Evolutionary conservation across 2,113 vertebrate species (phyloP), one percentile per base, ranked within the genome.

Genomic region (Rhabdomys dilectus): DNA sequence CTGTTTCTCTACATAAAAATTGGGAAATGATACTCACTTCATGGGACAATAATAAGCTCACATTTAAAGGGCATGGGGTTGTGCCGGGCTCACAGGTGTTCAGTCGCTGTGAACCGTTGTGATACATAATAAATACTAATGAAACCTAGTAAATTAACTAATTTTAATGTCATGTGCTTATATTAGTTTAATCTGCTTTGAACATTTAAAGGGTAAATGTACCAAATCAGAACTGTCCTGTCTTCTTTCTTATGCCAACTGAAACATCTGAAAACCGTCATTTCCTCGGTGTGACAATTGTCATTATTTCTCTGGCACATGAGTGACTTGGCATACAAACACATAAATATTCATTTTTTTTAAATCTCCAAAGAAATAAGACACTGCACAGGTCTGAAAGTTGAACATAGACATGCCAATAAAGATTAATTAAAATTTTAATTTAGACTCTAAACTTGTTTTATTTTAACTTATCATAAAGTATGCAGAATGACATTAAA

Each of bases 151-250:
- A 95, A 94, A 94, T 95, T 89, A 94, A 89, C 72, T 85, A 91
- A 91, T 96, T 91, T 85, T 86, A 95, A 96, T 95, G 75, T 84
- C 85, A 91, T 24, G 60, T 77, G 86, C 90, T 89, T 94, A 93
- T 73, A 95, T 87, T 94, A 82, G 94, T 87, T 95, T 93, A 94
- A 89, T 87, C 89, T 73, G 13, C 87, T 96, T 88, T 96, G 12
- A 84, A 91, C 21, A 91, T 75, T 94, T 96, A 98, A 97, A 95
- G 87, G 73, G 91, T 93, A 97, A 98, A 95, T 93, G 72, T 39
- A 88, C 53, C 84, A 94, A 89, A 86, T 81, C 90, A 96, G 51
- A 56, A 24, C 34, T 51, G 88, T 87, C 87, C 84, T 89, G 82
- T 21, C 16, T 39, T 95, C 92, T 51, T 39, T 97, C 42, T 93